Conservation (phyloP, 2,888 invertebrate genomes). For the Synanthedon andrenaeformis region DNA sequence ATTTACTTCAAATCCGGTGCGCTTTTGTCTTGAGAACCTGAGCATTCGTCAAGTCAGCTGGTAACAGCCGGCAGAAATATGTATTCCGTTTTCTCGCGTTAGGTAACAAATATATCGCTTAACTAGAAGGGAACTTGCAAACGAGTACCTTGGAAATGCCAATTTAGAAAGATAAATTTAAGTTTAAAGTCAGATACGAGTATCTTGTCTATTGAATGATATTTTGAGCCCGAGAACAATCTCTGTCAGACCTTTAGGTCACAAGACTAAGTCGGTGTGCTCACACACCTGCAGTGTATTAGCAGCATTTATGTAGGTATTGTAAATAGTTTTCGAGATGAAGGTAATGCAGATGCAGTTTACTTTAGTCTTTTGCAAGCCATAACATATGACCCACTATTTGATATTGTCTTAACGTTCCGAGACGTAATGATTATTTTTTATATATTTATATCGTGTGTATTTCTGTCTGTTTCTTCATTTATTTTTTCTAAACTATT, state of each 20-base stretch:
- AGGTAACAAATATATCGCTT: conserved; percentile 15
- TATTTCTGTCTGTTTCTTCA: no score
- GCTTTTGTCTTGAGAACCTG: conserved; percentile 51
- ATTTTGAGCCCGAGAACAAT: conserved; percentile 22
- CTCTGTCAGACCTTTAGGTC: conserved; percentile 15
- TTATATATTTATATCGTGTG: no score
- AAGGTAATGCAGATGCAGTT: no score
- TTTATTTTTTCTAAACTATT: no score
- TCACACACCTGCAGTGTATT: no score
- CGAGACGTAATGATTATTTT: no score
- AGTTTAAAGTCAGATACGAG: conserved; percentile 10
- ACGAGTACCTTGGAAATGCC: conserved; percentile 1
- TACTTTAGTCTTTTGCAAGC: no score
- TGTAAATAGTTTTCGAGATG: no score
- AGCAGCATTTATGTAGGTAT: no score
- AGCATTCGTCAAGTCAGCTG: conserved; percentile 42
- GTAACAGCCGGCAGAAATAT: conserved; percentile 24
- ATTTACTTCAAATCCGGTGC: conserved; percentile 59
- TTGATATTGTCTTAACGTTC: no score
- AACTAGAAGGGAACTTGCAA: conserved; percentile 9
- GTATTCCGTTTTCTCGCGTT: conserved; percentile 21
- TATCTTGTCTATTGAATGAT: conserved; percentile 16
- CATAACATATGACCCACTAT: no score
- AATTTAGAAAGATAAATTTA: conserved; percentile 7
- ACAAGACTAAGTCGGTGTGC: not conserved